Evolutionary conservation across 2,888 invertebrate genomes (phyloP), one percentile per base, ranked within the genome.

Genomic region (Xanthostigma xanthostigma): DNA sequence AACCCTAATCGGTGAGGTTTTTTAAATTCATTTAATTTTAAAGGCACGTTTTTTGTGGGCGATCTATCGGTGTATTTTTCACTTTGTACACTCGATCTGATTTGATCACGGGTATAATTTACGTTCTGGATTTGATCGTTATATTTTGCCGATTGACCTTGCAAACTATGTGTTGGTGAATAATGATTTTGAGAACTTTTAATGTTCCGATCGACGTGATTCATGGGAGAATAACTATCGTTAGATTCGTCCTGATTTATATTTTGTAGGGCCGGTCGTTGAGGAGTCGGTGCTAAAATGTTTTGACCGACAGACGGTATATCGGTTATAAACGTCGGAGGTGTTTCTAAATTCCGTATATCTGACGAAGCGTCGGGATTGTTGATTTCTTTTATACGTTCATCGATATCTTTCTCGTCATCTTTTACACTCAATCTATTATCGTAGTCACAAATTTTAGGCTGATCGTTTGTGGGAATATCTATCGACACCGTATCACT

Each of bases 361-460:
- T 27, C 27, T 27, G 27, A 27, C 27, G 6, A 27, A 27, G 27
- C 6, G 27, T 27, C 27, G 1, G 27, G 11, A 41, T 14, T 17
- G 11, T 14, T 41, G 2, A 12, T 41, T 10, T 41, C 14, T 39
- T 39, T 14, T 13, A 13, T 14, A 41, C 17, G n/a, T 27, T 45
- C 38, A 41, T 40, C 27, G 9, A 41, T 40, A 8, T n/a, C 11
- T 39, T 39, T 33, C 33, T 39, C 35, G n/a, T 12, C 17, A 41
- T 41, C 17, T 14, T 41, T 17, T 41, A 9, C 17, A 41, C n/a
- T 41, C 9, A 17, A n/a, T 14, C 17, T 12, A 9, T 41, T 27
- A 39, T 39, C 12, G 9, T 39, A 39, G 12, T 39, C 41, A 14
- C 13, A 39, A 39, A 60, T 60, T 46, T 62, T 63, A 11, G 63